Evolutionary conservation across 2,888 invertebrate species (phyloP).

Genomic region (Leptinotarsa rubiginosa): DNA sequence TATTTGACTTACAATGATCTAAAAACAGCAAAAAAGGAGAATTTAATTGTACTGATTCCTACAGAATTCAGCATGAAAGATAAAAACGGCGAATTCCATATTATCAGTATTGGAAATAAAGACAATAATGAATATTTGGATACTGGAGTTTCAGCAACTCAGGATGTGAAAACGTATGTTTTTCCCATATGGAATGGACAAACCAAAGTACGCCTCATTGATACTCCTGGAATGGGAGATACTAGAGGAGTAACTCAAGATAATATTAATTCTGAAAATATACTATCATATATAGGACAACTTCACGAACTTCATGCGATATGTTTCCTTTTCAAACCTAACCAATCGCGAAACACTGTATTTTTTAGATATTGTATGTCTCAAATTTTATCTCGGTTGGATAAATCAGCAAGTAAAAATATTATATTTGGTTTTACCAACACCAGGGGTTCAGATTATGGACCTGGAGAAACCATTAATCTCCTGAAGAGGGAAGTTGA

Average conservation of each 20-base stretch:
- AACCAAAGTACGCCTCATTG: slow-evolving; percentile 57
- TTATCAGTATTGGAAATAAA: slow-evolving; percentile 50
- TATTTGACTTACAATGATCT: slow-evolving; percentile 54
- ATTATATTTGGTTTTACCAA: slow-evolving; percentile 63
- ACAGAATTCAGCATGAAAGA: slow-evolving; percentile 53
- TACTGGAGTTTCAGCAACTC: slow-evolving; percentile 50
- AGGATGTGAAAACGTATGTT: slow-evolving; percentile 52
- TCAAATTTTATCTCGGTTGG: slow-evolving; percentile 59
- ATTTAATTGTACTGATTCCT: slow-evolving; percentile 55
- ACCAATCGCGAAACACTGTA: slow-evolving; percentile 55
- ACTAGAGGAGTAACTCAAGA: slow-evolving; percentile 53
- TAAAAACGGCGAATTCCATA: slow-evolving; percentile 48
- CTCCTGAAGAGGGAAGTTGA: slow-evolving; percentile 51
- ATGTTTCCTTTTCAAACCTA: slow-evolving; percentile 58
- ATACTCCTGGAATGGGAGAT: slow-evolving; percentile 61
- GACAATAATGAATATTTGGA: slow-evolving; percentile 53
- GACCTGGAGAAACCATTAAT: slow-evolving; percentile 56
- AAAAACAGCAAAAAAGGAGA: slow-evolving; percentile 49
- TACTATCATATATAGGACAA: slow-evolving; percentile 56
- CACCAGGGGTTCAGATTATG: slow-evolving; percentile 43
- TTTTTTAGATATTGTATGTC: slow-evolving; percentile 60
- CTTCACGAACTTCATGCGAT: slow-evolving; percentile 59
- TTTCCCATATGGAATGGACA: slow-evolving; percentile 48
- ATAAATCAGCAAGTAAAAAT: slow-evolving; percentile 60
- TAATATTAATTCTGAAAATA: slow-evolving; percentile 55